Evolutionary conservation across 64 coral and sea anemone genomes (phyloP).

Genomic region (Actinia equina): DNA sequence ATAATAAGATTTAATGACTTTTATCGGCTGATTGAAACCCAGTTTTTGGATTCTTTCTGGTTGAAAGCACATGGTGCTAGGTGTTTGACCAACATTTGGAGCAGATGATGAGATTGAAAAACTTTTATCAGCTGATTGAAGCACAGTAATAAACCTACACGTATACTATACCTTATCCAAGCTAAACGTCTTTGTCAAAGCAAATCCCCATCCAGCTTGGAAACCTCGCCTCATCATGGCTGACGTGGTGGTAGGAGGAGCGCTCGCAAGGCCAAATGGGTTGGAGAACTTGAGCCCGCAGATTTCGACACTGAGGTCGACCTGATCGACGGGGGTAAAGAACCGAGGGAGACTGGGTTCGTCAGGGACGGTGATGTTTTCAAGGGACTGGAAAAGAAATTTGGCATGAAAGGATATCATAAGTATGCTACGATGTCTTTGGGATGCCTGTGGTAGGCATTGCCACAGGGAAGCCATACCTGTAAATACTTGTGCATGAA

Average conservation of each 20-base stretch:
- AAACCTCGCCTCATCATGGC: slow-evolving; percentile 98
- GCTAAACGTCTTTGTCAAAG: slow-evolving; percentile 87
- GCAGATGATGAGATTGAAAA: too few relatives aligned
- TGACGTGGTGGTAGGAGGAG: slow-evolving; percentile 85
- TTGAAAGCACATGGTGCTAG: too few relatives aligned
- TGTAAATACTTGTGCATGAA: slow-evolving; percentile 88
- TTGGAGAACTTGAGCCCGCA: slow-evolving; percentile 90
- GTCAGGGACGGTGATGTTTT: slow-evolving; percentile 48
- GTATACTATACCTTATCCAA: slow-evolving; percentile 76
- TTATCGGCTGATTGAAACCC: too few relatives aligned
- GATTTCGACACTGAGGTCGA: slow-evolving; percentile 89
- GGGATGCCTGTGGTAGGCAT: not conserved
- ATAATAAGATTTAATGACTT: too few relatives aligned
- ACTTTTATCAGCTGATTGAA: too few relatives aligned
- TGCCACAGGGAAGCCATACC: slow-evolving; percentile 33
- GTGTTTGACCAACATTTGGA: too few relatives aligned
- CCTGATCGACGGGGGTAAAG: slow-evolving; percentile 80
- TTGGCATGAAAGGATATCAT: too few relatives aligned
- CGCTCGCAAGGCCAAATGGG: slow-evolving; percentile 93
- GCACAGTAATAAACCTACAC: too few relatives aligned
- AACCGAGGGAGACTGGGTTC: slow-evolving; percentile 76
- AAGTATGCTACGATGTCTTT: not conserved
- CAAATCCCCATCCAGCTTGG: slow-evolving; percentile 98
- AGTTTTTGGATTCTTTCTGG: too few relatives aligned
- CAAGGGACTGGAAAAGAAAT: slow-evolving; percentile 45